Evolutionary conservation across 2,113 vertebrate species (phyloP), one percentile per base, ranked within the genome.

Genomic region (Ahaetulla prasina): DNA sequence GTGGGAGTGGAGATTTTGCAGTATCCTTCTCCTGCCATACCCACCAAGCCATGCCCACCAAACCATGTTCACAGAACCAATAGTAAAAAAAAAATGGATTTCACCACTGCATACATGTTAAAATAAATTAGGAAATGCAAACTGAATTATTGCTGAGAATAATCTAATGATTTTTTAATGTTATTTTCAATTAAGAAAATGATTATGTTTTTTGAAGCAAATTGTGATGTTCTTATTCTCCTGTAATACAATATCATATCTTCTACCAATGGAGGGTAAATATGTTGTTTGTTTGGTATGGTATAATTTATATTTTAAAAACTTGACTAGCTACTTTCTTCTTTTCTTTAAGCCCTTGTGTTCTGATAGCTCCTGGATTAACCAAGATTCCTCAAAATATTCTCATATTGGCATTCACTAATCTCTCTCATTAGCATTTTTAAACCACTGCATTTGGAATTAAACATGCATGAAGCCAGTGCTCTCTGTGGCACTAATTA

Each of bases 371-470:
- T 95, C 92, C 9, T 43, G 91, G 88, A 92, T 93, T 93, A 94
- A 47, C 57, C 84, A 90, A 92, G 68, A 93, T 95, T 95, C 93
- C 49, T 89, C 89, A 93, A 92, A 2, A 93, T 95, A 95, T 88
- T 87, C 88, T 27, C 90, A n/a, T 91, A 94, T 87, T 91, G 92
- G 84, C 92, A 95, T 94, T 94, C 93, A 95, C 68, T 95, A 95
- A 96, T 96, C 89, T 92, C 27, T 92, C 92, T 92, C 94, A 96
- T 96, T 96, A 96, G 30, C 93, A 96, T 97, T 96, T 96, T 94
- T 88, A 94, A 96, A 94, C 91, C 90, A 80, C 88, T 92, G 4
- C 12, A 95, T 95, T 95, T 95, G 93, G 80, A 95, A 92, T 95
- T 95, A 93, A 95, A 95, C 89, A 95, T 90, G 91, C 87, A 94